These are phyloP conservation scores for Habroteleia sp. DNA, from an alignment of 2,888 invertebrate species.

Conservation along the genomic window DNA sequence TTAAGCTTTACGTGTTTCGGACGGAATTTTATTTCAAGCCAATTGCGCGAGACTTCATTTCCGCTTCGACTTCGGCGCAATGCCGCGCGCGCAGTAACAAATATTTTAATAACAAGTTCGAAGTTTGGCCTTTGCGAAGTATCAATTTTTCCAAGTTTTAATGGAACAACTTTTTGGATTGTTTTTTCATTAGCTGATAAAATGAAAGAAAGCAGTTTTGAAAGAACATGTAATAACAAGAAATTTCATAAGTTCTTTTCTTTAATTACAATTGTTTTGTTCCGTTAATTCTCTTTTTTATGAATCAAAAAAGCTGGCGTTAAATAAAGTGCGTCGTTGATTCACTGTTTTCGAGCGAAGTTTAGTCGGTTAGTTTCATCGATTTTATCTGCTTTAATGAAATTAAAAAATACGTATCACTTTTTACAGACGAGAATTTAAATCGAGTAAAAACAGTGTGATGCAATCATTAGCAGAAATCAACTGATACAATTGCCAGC, in stretches of 20 bases:
- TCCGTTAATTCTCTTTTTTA: not conserved
- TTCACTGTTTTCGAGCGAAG: not conserved
- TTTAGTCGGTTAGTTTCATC: conserved; percentile 2
- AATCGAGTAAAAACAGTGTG: conserved; percentile 7
- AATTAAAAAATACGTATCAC: conserved; percentile 3
- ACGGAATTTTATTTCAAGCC: no score
- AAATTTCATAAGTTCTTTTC: not conserved
- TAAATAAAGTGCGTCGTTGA: not conserved
- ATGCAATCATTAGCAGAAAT: conserved; percentile 13
- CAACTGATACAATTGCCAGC: not conserved
- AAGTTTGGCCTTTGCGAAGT: conserved; percentile 21
- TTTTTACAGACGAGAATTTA: conserved; percentile 7
- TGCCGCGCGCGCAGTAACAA: conserved; percentile 1
- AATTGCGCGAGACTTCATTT: not conserved
- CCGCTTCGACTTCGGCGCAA: no score
- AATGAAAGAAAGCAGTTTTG: conserved; percentile 9
- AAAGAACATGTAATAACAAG: conserved; percentile 13
- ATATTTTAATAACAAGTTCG: conserved; percentile 28
- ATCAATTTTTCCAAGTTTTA: conserved; percentile 37
- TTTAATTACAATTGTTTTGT: not conserved
- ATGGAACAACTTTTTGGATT: conserved; percentile 46
- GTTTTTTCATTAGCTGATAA: conserved; percentile 40
- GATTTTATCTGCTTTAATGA: conserved; percentile 8
- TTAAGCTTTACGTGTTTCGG: no score
- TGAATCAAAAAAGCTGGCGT: not conserved